These are phyloP conservation scores for Drosophila anceps DNA, from an alignment of 2,888 invertebrate species.

Conservation along the genomic window DNA sequence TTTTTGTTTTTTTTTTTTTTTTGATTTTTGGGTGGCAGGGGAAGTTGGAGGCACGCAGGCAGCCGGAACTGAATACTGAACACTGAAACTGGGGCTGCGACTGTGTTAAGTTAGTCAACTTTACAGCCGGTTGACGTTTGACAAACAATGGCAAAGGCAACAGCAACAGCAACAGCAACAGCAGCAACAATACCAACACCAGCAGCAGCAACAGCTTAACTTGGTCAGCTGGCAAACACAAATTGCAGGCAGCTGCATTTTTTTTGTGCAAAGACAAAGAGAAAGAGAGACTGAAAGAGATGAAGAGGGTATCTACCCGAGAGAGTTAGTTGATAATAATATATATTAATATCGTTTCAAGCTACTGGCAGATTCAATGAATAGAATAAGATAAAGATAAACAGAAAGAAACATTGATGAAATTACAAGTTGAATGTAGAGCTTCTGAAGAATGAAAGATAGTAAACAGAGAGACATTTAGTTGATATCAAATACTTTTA, in stretches of 20 bases:
- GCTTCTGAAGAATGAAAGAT: not conserved
- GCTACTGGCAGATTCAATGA: not conserved
- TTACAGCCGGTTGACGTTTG: conserved; percentile 72
- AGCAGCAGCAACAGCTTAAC: conserved; percentile 33
- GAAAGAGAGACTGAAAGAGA: not conserved
- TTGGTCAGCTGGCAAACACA: conserved; percentile 45
- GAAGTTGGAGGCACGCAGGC: conserved; percentile 20
- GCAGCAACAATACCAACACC: no score
- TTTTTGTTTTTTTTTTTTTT: not conserved
- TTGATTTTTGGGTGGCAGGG: conserved; percentile 1
- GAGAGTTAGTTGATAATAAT: not conserved
- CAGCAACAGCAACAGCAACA: conserved; percentile 16
- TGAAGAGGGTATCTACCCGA: not conserved
- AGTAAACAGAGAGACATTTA: no score
- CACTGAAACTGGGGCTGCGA: conserved; percentile 38
- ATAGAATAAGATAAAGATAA: not conserved
- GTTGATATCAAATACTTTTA: no score
- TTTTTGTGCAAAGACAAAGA: not conserved
- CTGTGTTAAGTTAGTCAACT: conserved; percentile 69
- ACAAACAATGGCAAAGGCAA: conserved; percentile 69
- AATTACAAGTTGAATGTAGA: not conserved
- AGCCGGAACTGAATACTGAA: conserved; percentile 47
- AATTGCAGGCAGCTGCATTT: conserved; percentile 55
- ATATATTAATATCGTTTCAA: not conserved
- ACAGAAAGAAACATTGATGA: not conserved